Percentiles rank a stretch among this genome's conserved stretches.
Evolutionary conservation across 1,140 invertebrate genomes (phyloP).

Genomic region (Drosophila miranda): DNA sequence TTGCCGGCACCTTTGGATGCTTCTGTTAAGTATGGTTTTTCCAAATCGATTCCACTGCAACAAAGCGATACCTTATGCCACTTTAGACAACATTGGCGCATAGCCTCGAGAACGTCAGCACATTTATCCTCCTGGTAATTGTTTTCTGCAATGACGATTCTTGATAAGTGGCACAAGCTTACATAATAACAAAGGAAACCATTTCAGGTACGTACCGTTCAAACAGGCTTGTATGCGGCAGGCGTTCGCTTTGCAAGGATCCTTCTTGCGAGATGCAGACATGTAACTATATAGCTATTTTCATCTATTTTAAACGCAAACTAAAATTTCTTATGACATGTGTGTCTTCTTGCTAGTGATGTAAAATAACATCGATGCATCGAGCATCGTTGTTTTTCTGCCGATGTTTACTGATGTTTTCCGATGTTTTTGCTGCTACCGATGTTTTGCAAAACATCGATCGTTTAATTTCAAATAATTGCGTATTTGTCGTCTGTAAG

Average conservation of each 20-base stretch:
- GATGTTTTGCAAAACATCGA: no score
- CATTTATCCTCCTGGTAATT: slow-evolving; percentile 87
- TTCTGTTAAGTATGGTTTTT: slow-evolving; percentile 81
- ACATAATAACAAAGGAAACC: slow-evolving; percentile 10
- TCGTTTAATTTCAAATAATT: no score
- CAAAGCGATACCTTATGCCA: slow-evolving; percentile 85
- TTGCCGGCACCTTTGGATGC: slow-evolving; percentile 20
- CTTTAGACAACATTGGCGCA: slow-evolving; percentile 87
- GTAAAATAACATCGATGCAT: no score
- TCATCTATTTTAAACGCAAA: not conserved
- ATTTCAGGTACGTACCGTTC: slow-evolving; percentile 84
- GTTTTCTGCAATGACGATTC: slow-evolving; percentile 83
- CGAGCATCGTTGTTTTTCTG: no score
- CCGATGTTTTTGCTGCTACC: no score
- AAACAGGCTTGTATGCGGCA: slow-evolving; percentile 91
- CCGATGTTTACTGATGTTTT: no score
- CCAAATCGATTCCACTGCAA: slow-evolving; percentile 86
- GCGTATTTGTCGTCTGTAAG: no score
- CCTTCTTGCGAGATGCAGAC: slow-evolving; percentile 83
- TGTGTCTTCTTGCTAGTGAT: no score
- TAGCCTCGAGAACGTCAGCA: slow-evolving; percentile 84
- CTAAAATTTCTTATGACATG: not conserved
- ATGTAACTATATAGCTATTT: slow-evolving; percentile 32
- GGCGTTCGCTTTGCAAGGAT: slow-evolving; percentile 89
- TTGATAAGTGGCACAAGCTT: slow-evolving; percentile 43